Base-by-base conservation (phyloP, 1,140 invertebrate species). In the Globodera ellingtonae region DNA sequence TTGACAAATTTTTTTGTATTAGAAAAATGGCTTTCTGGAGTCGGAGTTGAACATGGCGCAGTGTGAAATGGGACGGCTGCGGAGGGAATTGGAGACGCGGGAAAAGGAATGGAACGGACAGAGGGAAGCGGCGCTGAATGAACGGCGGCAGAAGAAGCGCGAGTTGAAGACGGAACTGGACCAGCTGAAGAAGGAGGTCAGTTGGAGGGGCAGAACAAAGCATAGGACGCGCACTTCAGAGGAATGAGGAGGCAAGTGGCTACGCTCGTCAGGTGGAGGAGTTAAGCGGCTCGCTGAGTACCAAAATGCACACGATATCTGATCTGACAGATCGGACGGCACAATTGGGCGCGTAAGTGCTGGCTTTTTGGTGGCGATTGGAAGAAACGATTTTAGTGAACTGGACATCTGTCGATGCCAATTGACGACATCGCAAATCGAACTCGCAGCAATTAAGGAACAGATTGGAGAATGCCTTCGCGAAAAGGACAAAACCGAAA, bases 111-210 rank as follows among this genome's bases (percentile, higher is more conserved):
- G 83, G 21, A 66, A 76, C 59, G 35, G 56, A 44, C 82, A 85
- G 65, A 65, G 79, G 56, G 79, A 84, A 13, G 84, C 84, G 35
- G 47, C 48, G 9, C 35, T 70, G 62, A 71, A 81, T 35, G 70
- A 71, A 52, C 85, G 78, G 46, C 79, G 81, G 52, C 84, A 86
- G 79, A 85, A 83, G 67, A 88, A 86, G 52, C 86, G 86, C 62
- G 84, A 88, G 69, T 73, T 86, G 35, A 70, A 88, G 69, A 35
- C 73, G 44, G 82, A 86, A 75, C 67, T 87, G 13, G 86, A 87
- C 47, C 46, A 46, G 15, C 48, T 83, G 13, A 86, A 79, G 66
- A 82, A 83, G 56, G 78, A 85, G 70, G 72, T 86, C 9, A 73
- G 48, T 48, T 13, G 5, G 18, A 13, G 52, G 3, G 62, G 48